Evolutionary conservation across 2,797 vertebrate species (phyloP), one percentile per base, ranked within the genome.

Genomic region (Tamandua tetradactyla): DNA sequence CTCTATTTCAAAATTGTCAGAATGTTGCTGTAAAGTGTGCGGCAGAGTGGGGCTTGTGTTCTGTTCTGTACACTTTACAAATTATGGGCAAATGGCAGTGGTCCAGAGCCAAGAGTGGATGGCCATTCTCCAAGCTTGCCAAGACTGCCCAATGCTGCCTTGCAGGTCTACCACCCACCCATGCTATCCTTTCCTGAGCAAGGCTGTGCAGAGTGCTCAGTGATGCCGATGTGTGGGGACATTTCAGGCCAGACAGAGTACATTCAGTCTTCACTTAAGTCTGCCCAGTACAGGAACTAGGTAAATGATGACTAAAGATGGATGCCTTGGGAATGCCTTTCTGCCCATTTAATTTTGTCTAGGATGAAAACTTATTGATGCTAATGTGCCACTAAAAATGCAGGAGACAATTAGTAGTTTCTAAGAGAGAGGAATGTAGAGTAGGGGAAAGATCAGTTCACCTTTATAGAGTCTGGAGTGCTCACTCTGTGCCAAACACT

Each of bases 1-100:
- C 81, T 68, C 66, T 71, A 27, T 93, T 93, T 83, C n/a, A 17
- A 5, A 76, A 14, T 87, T 90, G 23, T 85, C 30, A 88, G 64
- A 47, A 82, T 18, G 17, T 88, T 62, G 44, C 37, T 88, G 18
- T 72, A 59, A 80, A 42, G 47, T 57, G 0, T 10, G 2, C 35
- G 44, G 47, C 25, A 75, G 66, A 44, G 20, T 4, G 27, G 9
- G 49, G 61, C 37, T 71, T 35, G 0, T 47, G 25, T 59, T 55
- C 10, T 37, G 12, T 72, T 76, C 47, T 49, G 11, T 15, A 7
- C 35, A 59, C n/a, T 84, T 55, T 87, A 64, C 6, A 89, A 76
- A 72, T 81, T 35, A 57, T 22, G 87, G 30, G 49, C 25, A 57
- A 30, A 35, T 75, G 88, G 30, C 23, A 44, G 27, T 88, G 68